A percentile compares a stretch with the other conserved stretches of the same genome.
These are phyloP conservation scores for Rotaria magnacalcarata DNA, from an alignment of 2,888 invertebrate genomes.

Conservation along the genomic window DNA sequence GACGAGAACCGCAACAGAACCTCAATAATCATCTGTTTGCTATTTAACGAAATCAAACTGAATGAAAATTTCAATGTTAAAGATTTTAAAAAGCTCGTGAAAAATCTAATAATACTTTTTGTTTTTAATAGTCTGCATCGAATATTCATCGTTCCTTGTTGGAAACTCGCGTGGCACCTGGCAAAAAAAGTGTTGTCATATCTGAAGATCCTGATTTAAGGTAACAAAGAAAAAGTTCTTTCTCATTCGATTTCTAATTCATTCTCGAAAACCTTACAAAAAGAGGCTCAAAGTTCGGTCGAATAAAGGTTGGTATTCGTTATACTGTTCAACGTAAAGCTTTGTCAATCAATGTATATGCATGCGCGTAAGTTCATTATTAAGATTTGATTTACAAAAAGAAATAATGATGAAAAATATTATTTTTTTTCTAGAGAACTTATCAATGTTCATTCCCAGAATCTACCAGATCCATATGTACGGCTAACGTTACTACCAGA, in stretches of 20 bases:
- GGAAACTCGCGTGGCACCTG: not conserved
- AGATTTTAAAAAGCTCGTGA: no score
- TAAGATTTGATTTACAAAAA: no score
- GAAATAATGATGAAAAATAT: no score
- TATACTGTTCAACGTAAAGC: constrained; percentile 24
- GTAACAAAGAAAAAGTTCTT: not conserved
- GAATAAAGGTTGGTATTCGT: constrained; percentile 35
- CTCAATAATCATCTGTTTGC: no score
- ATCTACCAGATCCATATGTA: constrained; percentile 44
- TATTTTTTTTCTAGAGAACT: constrained; percentile 19
- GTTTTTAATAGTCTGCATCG: not conserved
- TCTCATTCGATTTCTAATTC: not conserved
- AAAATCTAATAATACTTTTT: not conserved
- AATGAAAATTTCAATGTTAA: no score
- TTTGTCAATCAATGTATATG: constrained; percentile 5
- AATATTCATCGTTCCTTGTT: not conserved
- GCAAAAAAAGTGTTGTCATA: not conserved
- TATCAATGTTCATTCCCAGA: constrained; percentile 25
- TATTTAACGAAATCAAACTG: no score
- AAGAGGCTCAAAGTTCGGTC: not conserved
- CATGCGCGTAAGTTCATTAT: not conserved
- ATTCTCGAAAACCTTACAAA: no score
- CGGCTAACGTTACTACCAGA: constrained; percentile 40
- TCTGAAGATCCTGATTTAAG: not conserved
- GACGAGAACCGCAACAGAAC: no score